phyloP scores from a whole-genome alignment of 30 jellyfish, hydroid and myxozoan species.

The Catostylus mosaicus region DNA sequence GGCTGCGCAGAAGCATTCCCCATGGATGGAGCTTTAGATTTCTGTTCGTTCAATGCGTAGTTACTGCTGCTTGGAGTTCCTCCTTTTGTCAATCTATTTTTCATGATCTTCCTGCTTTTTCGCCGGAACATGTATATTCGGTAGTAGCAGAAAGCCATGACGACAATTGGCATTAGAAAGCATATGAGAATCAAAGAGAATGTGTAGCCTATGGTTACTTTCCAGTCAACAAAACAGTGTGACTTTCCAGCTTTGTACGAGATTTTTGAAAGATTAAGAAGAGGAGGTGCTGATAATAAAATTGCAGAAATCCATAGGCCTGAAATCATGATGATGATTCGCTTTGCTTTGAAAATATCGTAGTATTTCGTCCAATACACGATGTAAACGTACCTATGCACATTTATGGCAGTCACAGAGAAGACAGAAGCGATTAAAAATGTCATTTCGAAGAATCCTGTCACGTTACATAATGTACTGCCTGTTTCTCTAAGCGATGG shows the following conservation, averaged over 20 bases:
- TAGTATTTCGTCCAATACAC: slow-evolving; percentile 38
- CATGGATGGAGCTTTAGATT: too few relatives aligned
- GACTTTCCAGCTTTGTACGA: slow-evolving; percentile 35
- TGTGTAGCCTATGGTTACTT: slow-evolving; percentile 42
- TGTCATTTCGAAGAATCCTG: slow-evolving; percentile 58
- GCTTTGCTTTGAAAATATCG: slow-evolving; percentile 9
- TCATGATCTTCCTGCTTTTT: slow-evolving; percentile 3
- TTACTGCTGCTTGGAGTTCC: background rate
- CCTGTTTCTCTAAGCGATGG: slow-evolving; percentile 26
- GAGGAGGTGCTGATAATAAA: slow-evolving; percentile 34
- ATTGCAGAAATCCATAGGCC: slow-evolving; percentile 32
- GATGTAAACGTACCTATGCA: slow-evolving; percentile 41
- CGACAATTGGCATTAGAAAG: slow-evolving; percentile 35
- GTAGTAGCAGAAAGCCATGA: slow-evolving; percentile 41
- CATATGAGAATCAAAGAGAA: slow-evolving; percentile 25
- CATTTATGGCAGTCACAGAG: slow-evolving; percentile 54
- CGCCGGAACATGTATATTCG: slow-evolving; percentile 22
- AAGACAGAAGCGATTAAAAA: slow-evolving; percentile 51
- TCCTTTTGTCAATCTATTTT: background rate
- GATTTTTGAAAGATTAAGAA: slow-evolving; percentile 21
- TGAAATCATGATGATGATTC: background rate
- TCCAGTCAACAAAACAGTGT: slow-evolving; percentile 63
- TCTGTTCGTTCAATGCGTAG: too few relatives aligned
- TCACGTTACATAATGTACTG: slow-evolving; percentile 15
- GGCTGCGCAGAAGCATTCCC: too few relatives aligned